Conservation (phyloP, 1,140 invertebrate species). For the Solenopsis invicta region DNA sequence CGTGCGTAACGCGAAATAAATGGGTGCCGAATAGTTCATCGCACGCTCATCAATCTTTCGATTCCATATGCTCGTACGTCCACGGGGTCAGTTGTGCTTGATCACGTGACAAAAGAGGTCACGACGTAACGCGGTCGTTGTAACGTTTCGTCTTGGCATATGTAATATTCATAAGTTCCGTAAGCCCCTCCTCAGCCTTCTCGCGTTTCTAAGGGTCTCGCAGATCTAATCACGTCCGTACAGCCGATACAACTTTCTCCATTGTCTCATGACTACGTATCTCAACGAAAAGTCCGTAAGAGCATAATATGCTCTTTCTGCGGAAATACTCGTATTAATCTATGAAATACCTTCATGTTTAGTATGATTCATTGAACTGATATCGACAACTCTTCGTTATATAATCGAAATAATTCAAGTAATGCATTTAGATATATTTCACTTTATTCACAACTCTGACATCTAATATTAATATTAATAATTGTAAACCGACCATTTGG, state of each 20-base stretch:
- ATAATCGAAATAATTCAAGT: neutral
- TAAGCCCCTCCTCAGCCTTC: neutral
- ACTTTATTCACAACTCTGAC: too few relatives aligned
- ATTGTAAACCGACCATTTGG: neutral
- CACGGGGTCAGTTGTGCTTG: neutral
- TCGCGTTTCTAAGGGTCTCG: neutral
- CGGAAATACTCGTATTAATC: conserved; percentile 40
- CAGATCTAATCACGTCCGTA: conserved; percentile 21
- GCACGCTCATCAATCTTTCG: neutral
- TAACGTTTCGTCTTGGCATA: conserved; percentile 12
- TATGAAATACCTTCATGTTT: conserved; percentile 22
- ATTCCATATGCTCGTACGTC: neutral
- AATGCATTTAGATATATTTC: neutral
- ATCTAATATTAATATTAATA: too few relatives aligned
- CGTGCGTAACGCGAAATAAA: neutral
- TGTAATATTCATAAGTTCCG: conserved; percentile 50
- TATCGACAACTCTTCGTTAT: neutral
- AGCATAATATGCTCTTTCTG: conserved; percentile 19
- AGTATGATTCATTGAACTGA: conserved; percentile 24
- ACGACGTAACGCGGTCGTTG: conserved; percentile 35
- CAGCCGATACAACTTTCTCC: conserved; percentile 23
- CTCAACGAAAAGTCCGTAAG: conserved; percentile 12
- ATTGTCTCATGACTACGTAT: conserved; percentile 38
- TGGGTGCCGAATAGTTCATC: conserved; percentile 3
- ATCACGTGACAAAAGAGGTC: conserved; percentile 15